Conservation (phyloP, 2,888 invertebrate genomes). For the Cyrtodaria siliqua region DNA sequence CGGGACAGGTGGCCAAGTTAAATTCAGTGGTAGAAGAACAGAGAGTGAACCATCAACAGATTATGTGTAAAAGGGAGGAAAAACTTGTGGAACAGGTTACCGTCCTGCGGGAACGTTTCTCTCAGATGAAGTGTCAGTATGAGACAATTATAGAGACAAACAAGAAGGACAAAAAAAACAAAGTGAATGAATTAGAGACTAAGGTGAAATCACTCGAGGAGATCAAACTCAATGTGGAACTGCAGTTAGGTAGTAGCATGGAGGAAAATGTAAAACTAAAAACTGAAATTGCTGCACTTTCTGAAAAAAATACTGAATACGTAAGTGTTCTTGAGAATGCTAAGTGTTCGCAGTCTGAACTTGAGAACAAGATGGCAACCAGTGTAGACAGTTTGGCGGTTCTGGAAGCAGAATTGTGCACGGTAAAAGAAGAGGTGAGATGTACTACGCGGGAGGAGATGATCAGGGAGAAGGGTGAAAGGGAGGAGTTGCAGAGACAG, state of each 20-base stretch:
- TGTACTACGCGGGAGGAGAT: conserved; percentile 31
- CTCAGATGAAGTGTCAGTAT: conserved; percentile 64
- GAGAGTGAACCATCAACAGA: conserved; percentile 46
- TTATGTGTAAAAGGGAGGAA: conserved; percentile 52
- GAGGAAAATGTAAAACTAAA: conserved; percentile 9
- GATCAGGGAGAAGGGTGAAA: conserved; percentile 42
- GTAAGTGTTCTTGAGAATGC: conserved; percentile 1
- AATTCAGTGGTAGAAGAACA: conserved; percentile 41
- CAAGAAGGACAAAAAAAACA: conserved; percentile 44
- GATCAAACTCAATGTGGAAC: conserved; percentile 1
- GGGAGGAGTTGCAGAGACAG: conserved; percentile 45
- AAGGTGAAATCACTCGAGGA: conserved; percentile 12
- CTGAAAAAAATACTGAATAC: conserved; percentile 14
- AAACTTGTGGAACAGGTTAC: conserved; percentile 46
- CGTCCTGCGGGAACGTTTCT: conserved; percentile 43
- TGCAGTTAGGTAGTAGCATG: not conserved
- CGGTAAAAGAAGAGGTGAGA: conserved; percentile 20
- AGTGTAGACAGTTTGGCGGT: not conserved
- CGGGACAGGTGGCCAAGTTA: conserved; percentile 15
- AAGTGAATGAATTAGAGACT: conserved; percentile 14
- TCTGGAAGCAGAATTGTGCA: conserved; percentile 12
- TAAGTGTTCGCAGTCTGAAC: not conserved
- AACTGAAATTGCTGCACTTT: conserved; percentile 1
- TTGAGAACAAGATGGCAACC: not conserved
- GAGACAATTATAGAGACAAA: conserved; percentile 55